Base-by-base conservation (phyloP, 2,888 invertebrate genomes). In the Loripinus fragilis region DNA sequence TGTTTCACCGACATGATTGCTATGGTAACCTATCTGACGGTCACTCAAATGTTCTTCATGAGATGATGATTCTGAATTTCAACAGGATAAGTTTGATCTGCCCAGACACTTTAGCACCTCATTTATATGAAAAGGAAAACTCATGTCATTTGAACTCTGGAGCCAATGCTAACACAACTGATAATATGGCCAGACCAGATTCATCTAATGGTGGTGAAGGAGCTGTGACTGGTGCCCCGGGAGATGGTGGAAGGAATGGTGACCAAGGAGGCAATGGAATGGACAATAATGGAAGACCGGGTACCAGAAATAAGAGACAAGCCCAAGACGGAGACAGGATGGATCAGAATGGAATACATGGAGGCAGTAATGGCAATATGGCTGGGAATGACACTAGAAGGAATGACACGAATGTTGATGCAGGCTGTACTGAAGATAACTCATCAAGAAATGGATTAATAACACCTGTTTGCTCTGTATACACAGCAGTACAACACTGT, bases 311-410 rank as follows among this genome's bases (percentile, higher is more conserved):
- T 38, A 38, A 12, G 38, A 12, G 5, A 38, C 38, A 5, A 38
- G 38, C 38, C 12, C 7, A 12, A 38, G 12, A 38, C 12, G 38
- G 38, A 38, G 12, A 38, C 12, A 12, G 38, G 38, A 38, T 12
- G 12, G 8, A 20, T 25, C 33, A 64, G 12, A 38, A 38, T 38
- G 38, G 38, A 5, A 38, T 5, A 38, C 38, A 38, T 5, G 38
- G 38, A 50, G 55, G 33, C 30, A 68, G 42, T 52, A 52, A 74
- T 74, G 68, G 38, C 42, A 68, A 28, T 28, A 42, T 38, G 33
- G 35, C 74, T 68, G 25, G 5, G 12, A 25, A 45, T 45, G 45
- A 20, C 7, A 45, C 45, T 45, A 45, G 8, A 20, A 52, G 73
- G 50, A 73, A 65, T 66, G 67, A 48, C 38, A 45, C 45, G 8